A percentile compares a stretch with the other conserved stretches of the same genome.
Evolutionary conservation across 2,797 vertebrate species (phyloP).

Genomic region (Bradypus variegatus): DNA sequence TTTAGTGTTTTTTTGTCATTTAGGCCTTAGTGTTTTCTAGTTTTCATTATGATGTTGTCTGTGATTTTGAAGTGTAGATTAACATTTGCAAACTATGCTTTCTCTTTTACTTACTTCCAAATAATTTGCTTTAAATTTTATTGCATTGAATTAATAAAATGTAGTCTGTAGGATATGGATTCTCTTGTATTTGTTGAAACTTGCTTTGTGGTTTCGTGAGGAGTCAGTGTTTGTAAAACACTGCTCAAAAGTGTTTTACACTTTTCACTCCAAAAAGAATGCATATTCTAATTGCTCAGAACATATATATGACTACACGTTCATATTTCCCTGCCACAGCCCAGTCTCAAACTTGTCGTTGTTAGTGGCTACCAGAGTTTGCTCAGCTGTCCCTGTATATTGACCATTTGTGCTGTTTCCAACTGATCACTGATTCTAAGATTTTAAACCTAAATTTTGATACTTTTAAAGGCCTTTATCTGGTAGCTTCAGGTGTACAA

Average conservation of each 20-base stretch:
- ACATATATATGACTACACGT: neutral
- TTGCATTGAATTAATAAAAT: neutral
- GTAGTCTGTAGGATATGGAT: neutral
- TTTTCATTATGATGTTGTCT: neutral
- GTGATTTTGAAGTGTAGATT: neutral
- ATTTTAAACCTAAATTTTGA: neutral
- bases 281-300: neutral
- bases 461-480: neutral
- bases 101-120: neutral
- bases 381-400: neutral
- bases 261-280: neutral
- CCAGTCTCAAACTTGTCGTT: neutral
- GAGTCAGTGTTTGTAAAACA: neutral
- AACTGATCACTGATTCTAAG: neutral
- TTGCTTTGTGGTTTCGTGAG: conserved; percentile 10
- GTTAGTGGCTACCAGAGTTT: neutral
- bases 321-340: neutral
- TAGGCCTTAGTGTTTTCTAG: neutral
- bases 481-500: neutral
- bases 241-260: too few species aligned
- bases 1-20: neutral
- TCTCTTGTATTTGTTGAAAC: neutral
- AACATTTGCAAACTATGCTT: neutral
- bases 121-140: neutral
- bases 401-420: neutral